A percentile compares a stretch with the other conserved stretches of the same genome.
These are phyloP conservation scores for Tinamus major DNA, from an alignment of 2,797 vertebrate species.

Conservation along the genomic window DNA sequence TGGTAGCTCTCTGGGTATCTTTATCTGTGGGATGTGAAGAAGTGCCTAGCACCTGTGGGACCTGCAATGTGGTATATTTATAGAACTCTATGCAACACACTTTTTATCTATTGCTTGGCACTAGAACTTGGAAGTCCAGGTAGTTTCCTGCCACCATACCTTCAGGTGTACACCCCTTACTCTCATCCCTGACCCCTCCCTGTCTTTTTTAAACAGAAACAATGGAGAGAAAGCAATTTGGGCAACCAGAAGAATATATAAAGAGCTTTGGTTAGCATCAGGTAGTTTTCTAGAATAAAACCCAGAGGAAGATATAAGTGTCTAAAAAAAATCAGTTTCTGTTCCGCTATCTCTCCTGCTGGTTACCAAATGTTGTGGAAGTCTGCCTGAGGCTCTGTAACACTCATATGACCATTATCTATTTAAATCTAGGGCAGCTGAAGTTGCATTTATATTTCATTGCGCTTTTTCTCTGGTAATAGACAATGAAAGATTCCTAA, in stretches of 20 bases:
- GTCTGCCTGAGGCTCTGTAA: constrained; percentile 15
- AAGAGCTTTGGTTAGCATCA: neutral
- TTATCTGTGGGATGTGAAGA: neutral
- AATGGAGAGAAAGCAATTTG: neutral
- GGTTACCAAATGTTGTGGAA: constrained; percentile 19
- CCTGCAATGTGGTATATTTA: neutral
- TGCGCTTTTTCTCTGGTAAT: neutral
- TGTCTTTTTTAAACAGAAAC: neutral
- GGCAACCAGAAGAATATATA: neutral
- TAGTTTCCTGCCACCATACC: neutral
- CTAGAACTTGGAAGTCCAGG: neutral
- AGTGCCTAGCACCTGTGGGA: too few species aligned
- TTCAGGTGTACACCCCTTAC: neutral
- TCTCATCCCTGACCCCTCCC: neutral
- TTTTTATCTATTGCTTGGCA: neutral
- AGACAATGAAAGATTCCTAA: constrained; percentile 29
- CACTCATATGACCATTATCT: neutral
- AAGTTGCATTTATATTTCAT: constrained; percentile 7
- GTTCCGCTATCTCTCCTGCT: neutral
- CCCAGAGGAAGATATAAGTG: neutral
- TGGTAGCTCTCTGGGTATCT: too few species aligned
- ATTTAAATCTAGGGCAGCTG: constrained; percentile 13
- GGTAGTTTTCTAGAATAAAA: neutral
- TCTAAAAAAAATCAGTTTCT: constrained; percentile 26
- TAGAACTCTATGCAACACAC: neutral